Base-by-base conservation (phyloP, 2,888 invertebrate species). In the Priocnemis perturbator region DNA sequence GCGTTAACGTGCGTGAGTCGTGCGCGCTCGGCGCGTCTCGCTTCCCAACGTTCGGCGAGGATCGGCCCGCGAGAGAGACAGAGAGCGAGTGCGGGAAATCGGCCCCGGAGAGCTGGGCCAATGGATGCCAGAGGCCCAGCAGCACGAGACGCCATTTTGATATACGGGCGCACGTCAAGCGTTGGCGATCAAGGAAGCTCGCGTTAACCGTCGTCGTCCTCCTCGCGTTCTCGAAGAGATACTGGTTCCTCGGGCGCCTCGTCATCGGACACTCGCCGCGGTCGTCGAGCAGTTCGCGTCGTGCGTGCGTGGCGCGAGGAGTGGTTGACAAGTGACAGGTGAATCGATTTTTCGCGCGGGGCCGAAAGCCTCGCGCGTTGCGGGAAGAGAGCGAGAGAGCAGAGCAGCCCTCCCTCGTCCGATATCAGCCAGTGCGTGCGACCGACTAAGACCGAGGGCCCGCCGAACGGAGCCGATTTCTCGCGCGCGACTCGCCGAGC, bases 111-210 rank as follows among this genome's bases (percentile, higher is more conserved):
- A 37, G 83, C 83, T 81, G 82, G 81, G 77, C 82, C 82, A 85
- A 86, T 85, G 85, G 85, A 85, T 86, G 85, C 85, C 82, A 82
- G 82, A 37, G 37, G 37, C 37, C 37, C 37, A 37, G 82, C 86
- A 79, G 84, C 81, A 79, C 78, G 82, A 78, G 84, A 85, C 87
- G 87, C 87, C 87, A 88, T 88, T 87, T 88, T 88, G 87, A 88
- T 87, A 85, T 87, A 87, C 85, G 86, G 82, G 82, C 84, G 82
- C 82, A 85, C 86, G 85, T 87, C 87, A 87, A 84, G 86, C 86
- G 84, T 77, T 81, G 78, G 78, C 61, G 37, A 47, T 62, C 69
- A 62, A 72, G 71, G 55, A 61, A 63, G 64, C 63, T 59, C 47
- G 60, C 58, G 50, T 50, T 26, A 15, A 20, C 26, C 30, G 19